Evolutionary conservation across 1,140 invertebrate species (phyloP).

Genomic region (Heliconius melpomene): DNA sequence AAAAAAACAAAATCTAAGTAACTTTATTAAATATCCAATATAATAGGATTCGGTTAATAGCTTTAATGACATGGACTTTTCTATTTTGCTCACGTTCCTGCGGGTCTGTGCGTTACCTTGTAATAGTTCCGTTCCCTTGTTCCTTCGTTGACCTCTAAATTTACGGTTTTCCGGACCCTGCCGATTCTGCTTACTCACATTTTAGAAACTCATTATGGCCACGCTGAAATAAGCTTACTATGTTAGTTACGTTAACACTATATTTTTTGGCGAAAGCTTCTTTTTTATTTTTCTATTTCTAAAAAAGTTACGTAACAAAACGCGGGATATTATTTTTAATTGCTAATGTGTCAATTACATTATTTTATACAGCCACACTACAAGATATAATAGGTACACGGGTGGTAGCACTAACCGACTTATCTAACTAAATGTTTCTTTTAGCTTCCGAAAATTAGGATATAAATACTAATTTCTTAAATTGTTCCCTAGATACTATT

Average conservation of each 20-base stretch:
- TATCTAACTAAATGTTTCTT: neutral
- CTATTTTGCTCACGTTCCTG: constrained; percentile 5
- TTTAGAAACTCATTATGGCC: constrained; percentile 1
- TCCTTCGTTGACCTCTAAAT: constrained; percentile 7
- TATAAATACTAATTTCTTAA: too few species aligned
- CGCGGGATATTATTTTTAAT: too few species aligned
- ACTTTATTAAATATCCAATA: neutral
- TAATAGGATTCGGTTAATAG: neutral
- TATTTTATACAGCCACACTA: neutral
- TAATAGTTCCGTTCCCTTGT: constrained; percentile 10
- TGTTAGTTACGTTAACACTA: neutral
- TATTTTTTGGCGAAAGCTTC: too few species aligned
- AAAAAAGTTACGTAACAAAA: too few species aligned
- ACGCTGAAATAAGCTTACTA: neutral
- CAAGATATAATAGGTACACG: neutral
- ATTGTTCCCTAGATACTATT: too few species aligned
- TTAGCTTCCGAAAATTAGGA: neutral
- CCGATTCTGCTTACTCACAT: constrained; percentile 18
- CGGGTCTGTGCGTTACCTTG: constrained; percentile 9
- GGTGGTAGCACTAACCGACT: too few species aligned
- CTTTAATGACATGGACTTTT: neutral
- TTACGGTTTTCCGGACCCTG: constrained; percentile 14
- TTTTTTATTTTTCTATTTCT: too few species aligned
- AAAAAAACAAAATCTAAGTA: too few species aligned
- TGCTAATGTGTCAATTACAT: neutral